Evolutionary conservation across 2,113 vertebrate genomes (phyloP), one percentile per base, ranked within the genome.

Genomic region (Centrocercus urophasianus): DNA sequence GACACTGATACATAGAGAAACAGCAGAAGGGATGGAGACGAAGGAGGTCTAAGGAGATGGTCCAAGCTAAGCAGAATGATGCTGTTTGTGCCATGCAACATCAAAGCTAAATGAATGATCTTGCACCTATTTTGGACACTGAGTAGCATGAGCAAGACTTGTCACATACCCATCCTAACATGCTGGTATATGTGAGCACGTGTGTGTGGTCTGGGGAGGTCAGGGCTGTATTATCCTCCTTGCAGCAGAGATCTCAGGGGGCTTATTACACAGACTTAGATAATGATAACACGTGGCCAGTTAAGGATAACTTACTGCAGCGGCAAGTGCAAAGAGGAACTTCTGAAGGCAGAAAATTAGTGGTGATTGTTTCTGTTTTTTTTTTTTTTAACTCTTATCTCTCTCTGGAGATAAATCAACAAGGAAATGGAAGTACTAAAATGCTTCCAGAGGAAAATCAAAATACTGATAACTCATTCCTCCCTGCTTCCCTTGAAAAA

Each of bases 161-260:
- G 11, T 36, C 52, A 25, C 7, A 2, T 36, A 18, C 61, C 40
- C 30, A 54, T 16, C 2, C 0, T 27, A 9, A 17, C 1, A 0
- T 43, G 47, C 13, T 56, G n/a, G 20, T 71, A 30, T 17, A 2
- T 3, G 14, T 34, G 11, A n/a, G 52, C 6, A 1, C 3, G 22
- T 36, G n/a, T 9, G 3, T 22, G 2, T 42, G 42, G 63, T 64
- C 88, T 54, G 72, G 45, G 40, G 88, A 48, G 60, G 27, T 38
- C 54, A 61, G 66, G 45, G 50, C 70, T 84, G 8, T 25, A 1
- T 38, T 11, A 28, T 7, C 18, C 30, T 36, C 38, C 43, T 34
- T 42, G 28, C 32, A 67, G 67, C 79, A 67, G 50, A 75, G 79
- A 63, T 50, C 42, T 5, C 40, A 10, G 24, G 36, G 34, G 10